A percentile compares a stretch with the other conserved stretches of the same genome.
phyloP scores from a whole-genome alignment of 1,140 invertebrate species.

The Dinoponera quadriceps region DNA sequence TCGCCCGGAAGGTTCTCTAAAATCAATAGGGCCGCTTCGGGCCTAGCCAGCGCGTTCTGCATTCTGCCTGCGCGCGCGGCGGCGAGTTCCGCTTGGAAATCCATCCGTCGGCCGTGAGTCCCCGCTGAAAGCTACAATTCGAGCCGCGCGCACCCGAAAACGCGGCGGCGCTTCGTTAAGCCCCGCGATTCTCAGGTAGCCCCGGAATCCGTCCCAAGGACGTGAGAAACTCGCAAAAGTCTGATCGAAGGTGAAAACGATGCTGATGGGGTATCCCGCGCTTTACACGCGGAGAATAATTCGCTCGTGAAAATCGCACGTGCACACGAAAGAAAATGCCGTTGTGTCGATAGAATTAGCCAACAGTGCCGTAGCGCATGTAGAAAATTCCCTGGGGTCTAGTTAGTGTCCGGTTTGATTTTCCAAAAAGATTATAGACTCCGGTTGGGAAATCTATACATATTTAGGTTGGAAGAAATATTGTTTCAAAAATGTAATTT shows the following conservation, averaged over 20 bases:
- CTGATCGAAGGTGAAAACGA: not conserved
- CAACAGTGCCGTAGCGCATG: no score
- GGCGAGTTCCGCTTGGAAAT: conserved; percentile 55
- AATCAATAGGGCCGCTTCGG: conserved; percentile 68
- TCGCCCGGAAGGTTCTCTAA: conserved; percentile 62
- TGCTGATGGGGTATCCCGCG: not conserved
- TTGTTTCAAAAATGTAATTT: no score
- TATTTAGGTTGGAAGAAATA: no score
- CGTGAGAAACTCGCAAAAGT: conserved; percentile 45
- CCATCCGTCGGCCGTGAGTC: conserved; percentile 13
- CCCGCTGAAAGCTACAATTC: conserved; percentile 16
- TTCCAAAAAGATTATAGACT: no score
- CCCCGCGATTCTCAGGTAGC: conserved; percentile 4
- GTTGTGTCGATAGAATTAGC: no score
- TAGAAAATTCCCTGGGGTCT: no score
- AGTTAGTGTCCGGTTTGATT: no score
- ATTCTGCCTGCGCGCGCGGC: conserved; percentile 20
- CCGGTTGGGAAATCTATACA: no score
- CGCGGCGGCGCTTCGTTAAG: not conserved
- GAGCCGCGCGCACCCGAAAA: not conserved
- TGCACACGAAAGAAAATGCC: no score
- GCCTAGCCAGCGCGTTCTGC: conserved; percentile 15
- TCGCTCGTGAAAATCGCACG: no score
- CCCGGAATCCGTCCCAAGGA: not conserved
- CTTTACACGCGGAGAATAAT: no score